These are phyloP conservation scores for Ianthella basta DNA, from an alignment of 37 sponge, comb jelly and placozoan species.

Conservation along the genomic window DNA sequence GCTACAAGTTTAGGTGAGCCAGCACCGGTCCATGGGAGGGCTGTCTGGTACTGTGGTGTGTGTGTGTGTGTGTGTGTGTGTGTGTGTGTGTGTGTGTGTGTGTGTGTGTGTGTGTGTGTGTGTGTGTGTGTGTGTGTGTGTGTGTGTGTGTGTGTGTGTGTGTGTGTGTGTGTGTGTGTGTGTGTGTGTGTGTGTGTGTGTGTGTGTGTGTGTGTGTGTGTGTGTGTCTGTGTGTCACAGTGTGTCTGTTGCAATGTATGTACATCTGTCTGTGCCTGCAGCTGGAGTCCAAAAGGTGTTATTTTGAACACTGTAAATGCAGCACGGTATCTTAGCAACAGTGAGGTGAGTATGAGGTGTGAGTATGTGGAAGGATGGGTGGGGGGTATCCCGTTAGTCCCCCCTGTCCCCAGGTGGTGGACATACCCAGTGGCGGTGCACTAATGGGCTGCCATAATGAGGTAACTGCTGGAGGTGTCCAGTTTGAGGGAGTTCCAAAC, in stretches of 20 bases:
- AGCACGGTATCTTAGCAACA: constrained; percentile 79
- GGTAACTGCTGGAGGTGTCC: constrained; percentile 35
- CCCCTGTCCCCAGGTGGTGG: constrained; percentile 30
- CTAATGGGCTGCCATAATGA: neutral
- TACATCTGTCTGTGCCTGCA: no score
- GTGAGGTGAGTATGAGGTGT: constrained; percentile 59
- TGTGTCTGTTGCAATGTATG: neutral
- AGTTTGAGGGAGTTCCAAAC: constrained; percentile 87
- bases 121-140: no score
- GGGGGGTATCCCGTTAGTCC: neutral
- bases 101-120: no score
- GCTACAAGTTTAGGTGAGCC: constrained; percentile 91
- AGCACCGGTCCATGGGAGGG: no score
- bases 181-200: no score
- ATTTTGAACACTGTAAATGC: constrained; percentile 65
- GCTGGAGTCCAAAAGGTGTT: constrained; percentile 90
- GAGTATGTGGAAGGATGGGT: neutral
- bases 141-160: no score
- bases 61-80: no score
- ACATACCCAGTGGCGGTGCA: constrained; percentile 45
- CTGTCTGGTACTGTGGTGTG: no score
- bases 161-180: no score
- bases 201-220: no score
- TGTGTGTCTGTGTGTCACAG: no score
- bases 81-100: no score